phyloP scores from a whole-genome alignment of 2,888 invertebrate species.

The Acheta domesticus region DNA sequence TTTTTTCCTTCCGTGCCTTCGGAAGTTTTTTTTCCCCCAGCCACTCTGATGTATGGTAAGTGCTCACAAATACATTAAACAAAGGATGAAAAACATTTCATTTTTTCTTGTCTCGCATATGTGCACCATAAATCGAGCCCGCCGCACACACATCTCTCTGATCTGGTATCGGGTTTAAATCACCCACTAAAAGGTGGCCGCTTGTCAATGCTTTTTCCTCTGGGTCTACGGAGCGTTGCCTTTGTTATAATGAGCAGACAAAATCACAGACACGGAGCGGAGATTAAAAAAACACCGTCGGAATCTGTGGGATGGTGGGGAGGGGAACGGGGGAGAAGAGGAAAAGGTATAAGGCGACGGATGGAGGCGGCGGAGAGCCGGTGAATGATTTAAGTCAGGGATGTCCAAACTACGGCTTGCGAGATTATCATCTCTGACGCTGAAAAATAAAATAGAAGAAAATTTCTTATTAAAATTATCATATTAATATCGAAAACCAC shows the following conservation, averaged over 20 bases:
- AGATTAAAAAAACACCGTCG: background rate
- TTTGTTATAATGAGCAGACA: background rate
- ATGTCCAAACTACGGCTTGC: no score
- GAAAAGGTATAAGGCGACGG: background rate
- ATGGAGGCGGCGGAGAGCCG: background rate
- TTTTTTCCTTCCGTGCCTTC: background rate
- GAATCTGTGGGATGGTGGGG: background rate
- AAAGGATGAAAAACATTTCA: constrained; percentile 11
- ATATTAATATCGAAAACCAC: no score
- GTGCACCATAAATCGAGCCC: constrained; percentile 18
- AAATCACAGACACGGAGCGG: background rate
- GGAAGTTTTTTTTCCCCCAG: background rate
- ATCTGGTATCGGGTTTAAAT: constrained; percentile 18
- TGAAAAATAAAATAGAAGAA: no score
- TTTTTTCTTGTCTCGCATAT: constrained; percentile 18
- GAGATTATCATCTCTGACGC: no score
- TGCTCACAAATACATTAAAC: constrained; percentile 10
- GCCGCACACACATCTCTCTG: constrained; percentile 1
- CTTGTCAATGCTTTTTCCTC: background rate
- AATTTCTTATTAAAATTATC: no score
- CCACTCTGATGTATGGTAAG: constrained; percentile 3
- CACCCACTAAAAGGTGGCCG: constrained; percentile 10
- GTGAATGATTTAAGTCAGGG: background rate
- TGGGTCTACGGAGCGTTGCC: background rate
- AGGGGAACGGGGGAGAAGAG: background rate